phyloP scores from a whole-genome alignment of 2,888 invertebrate genomes.

The Ernsta delagoae region DNA sequence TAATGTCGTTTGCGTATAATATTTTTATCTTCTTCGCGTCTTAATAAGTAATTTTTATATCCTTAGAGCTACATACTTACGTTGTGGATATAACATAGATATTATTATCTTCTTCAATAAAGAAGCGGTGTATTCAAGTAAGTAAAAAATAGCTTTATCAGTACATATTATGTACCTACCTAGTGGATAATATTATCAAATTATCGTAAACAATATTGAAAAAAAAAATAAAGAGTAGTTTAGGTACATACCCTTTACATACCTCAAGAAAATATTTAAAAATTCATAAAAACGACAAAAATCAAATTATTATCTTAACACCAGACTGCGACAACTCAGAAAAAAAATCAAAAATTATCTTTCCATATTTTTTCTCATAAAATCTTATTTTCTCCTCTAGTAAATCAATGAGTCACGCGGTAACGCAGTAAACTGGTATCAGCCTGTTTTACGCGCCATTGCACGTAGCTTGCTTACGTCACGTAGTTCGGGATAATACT shows the following conservation, averaged over 20 bases:
- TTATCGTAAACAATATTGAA: too few relatives aligned
- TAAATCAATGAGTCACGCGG: constrained; percentile 30
- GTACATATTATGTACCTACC: too few relatives aligned
- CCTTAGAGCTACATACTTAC: background rate
- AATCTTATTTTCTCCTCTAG: constrained; percentile 12
- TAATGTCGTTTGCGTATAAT: constrained; percentile 4
- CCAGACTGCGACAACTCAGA: background rate
- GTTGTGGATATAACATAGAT: too few relatives aligned
- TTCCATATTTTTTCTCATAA: background rate
- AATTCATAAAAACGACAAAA: too few relatives aligned
- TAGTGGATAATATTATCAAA: too few relatives aligned
- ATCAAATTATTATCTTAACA: too few relatives aligned
- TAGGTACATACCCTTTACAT: too few relatives aligned
- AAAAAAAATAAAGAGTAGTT: too few relatives aligned
- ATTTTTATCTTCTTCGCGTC: background rate
- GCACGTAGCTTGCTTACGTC: constrained; percentile 34
- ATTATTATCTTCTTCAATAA: too few relatives aligned
- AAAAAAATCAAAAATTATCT: background rate
- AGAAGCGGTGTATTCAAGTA: too few relatives aligned
- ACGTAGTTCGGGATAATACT: constrained; percentile 24
- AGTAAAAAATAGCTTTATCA: too few relatives aligned
- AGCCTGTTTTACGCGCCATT: constrained; percentile 35
- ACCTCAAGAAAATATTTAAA: too few relatives aligned
- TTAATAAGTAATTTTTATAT: background rate
- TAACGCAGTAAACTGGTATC: constrained; percentile 32